phyloP scores from a whole-genome alignment of 2,888 invertebrate genomes.

The Agelastica alni region DNA sequence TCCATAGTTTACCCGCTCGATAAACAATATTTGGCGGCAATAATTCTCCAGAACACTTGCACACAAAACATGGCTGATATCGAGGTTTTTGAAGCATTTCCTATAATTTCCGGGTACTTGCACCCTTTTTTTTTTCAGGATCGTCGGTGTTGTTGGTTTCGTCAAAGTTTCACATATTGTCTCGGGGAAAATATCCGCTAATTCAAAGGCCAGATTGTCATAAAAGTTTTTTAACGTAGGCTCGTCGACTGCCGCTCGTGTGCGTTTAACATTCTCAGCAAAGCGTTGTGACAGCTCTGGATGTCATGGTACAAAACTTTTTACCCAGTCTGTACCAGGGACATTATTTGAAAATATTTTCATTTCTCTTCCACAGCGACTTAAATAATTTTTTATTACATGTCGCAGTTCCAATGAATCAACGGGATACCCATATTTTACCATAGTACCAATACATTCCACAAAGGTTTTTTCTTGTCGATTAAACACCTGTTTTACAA shows the following conservation, averaged over 20 bases:
- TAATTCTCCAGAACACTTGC: no score
- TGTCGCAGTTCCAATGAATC: background rate
- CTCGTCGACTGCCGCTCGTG: background rate
- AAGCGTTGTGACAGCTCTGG: background rate
- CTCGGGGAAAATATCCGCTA: background rate
- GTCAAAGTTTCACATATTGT: no score
- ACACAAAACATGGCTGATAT: background rate
- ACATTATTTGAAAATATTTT: background rate
- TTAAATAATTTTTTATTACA: background rate
- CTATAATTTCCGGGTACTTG: background rate
- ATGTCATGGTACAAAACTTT: background rate
- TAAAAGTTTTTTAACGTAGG: background rate
- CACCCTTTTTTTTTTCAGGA: background rate
- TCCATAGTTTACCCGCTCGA: background rate
- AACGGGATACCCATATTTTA: conserved; percentile 7
- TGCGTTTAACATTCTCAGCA: background rate
- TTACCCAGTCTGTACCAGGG: background rate
- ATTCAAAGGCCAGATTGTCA: background rate
- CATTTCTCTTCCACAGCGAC: conserved; percentile 2
- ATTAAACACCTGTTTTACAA: no score
- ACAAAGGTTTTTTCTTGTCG: no score
- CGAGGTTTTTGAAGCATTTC: background rate
- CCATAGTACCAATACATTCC: no score
- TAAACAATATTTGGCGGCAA: background rate
- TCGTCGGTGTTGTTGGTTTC: no score